Conservation (phyloP, 2,888 invertebrate genomes). For the Nebria salina region DNA sequence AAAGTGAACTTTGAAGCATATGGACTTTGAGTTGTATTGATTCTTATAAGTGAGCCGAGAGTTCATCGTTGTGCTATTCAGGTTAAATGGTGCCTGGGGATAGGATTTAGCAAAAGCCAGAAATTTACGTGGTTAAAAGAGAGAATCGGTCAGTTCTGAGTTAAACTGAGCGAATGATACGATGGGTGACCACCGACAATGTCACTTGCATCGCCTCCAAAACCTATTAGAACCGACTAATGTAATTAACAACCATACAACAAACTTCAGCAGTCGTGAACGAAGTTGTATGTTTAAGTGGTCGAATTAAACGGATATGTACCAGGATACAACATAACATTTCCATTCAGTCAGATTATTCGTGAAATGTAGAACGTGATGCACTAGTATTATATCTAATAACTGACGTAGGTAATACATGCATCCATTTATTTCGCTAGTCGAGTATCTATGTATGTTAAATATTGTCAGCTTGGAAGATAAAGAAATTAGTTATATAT, state of each 20-base stretch:
- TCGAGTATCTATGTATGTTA: not conserved
- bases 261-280: not conserved
- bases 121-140: not conserved
- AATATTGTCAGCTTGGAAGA: not conserved
- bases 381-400: not conserved
- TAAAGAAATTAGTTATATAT: not conserved
- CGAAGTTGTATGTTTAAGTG: not conserved
- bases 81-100: not conserved
- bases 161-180: not conserved
- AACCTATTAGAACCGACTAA: not conserved
- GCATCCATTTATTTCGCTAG: not conserved
- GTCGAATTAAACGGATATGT: not conserved
- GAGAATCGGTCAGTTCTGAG: not conserved
- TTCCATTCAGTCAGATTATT: not conserved
- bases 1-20: not conserved
- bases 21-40: not conserved
- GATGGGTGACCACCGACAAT: not conserved
- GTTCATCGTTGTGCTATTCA: not conserved
- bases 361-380: not conserved
- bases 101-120: not conserved
- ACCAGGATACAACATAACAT: not conserved
- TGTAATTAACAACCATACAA: not conserved
- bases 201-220: conserved; percentile 1
- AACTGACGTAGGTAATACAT: not conserved
- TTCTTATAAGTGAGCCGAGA: not conserved